These are phyloP conservation scores for Drosophila austrosaltans DNA, from an alignment of 2,888 invertebrate species.

Conservation along the genomic window DNA sequence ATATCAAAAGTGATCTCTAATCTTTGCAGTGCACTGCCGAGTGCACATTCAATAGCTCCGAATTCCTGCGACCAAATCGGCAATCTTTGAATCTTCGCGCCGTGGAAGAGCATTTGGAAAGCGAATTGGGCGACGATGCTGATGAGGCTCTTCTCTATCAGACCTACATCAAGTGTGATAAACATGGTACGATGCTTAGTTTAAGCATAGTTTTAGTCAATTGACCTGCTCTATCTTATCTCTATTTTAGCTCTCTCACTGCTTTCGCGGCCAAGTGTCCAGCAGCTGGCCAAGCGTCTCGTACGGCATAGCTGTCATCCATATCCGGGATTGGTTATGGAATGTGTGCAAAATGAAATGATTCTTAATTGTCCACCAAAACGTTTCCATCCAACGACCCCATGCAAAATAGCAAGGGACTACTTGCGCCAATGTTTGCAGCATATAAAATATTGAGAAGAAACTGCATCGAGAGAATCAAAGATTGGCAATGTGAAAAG, in stretches of 20 bases:
- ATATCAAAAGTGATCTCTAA: background rate
- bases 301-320: slow-evolving; percentile 54
- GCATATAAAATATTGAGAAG: slow-evolving; percentile 38
- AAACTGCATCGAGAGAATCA: no score
- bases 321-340: slow-evolving; percentile 70
- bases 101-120: slow-evolving; percentile 55
- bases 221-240: background rate
- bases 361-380: slow-evolving; percentile 67
- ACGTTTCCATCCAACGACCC: slow-evolving; percentile 50
- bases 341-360: slow-evolving; percentile 73
- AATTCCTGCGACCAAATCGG: slow-evolving; percentile 55
- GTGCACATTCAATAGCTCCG: slow-evolving; percentile 66
- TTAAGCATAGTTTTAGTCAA: no score
- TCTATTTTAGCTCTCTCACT: slow-evolving; percentile 48
- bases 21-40: slow-evolving; percentile 67
- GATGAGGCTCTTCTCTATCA: slow-evolving; percentile 56
- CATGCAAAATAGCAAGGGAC: slow-evolving; percentile 54
- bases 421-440: slow-evolving; percentile 60
- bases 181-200: slow-evolving; percentile 58
- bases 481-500: no score
- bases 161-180: slow-evolving; percentile 66
- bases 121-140: slow-evolving; percentile 44
- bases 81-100: slow-evolving; percentile 50
- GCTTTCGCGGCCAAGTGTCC: slow-evolving; percentile 47
- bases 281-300: slow-evolving; percentile 50